These are phyloP conservation scores for Macaria liturata DNA, from an alignment of 2,888 invertebrate species.

Conservation along the genomic window DNA sequence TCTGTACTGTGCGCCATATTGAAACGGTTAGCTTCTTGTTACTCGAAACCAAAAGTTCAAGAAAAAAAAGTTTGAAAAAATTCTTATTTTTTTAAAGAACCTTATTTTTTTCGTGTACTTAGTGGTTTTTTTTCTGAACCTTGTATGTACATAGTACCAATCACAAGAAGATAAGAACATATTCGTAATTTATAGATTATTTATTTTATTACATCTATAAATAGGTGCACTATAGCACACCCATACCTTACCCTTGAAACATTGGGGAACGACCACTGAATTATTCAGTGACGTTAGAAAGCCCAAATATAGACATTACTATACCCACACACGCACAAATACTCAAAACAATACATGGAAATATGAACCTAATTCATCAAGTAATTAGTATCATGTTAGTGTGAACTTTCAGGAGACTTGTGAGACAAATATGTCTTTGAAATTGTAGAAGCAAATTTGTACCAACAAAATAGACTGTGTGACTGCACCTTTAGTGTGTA, in stretches of 20 bases:
- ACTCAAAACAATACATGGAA: constrained; percentile 43
- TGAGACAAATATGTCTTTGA: constrained; percentile 78
- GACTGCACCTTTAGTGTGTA: constrained; percentile 72
- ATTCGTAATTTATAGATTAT: too few relatives aligned
- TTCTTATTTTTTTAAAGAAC: too few relatives aligned
- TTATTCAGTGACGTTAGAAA: constrained; percentile 81
- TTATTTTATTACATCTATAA: constrained; percentile 39
- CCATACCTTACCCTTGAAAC: constrained; percentile 81
- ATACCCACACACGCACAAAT: constrained; percentile 57
- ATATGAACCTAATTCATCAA: constrained; percentile 58
- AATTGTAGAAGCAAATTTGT: constrained; percentile 74
- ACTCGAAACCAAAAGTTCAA: too few relatives aligned
- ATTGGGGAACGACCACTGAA: constrained; percentile 78
- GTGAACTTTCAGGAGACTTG: constrained; percentile 56
- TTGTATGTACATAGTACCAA: too few relatives aligned
- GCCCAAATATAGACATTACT: constrained; percentile 78
- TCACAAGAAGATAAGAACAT: too few relatives aligned
- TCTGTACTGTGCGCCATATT: too few relatives aligned
- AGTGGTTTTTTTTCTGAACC: too few relatives aligned
- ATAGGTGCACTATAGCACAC: constrained; percentile 55
- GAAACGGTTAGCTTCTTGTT: too few relatives aligned
- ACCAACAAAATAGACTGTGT: constrained; percentile 69
- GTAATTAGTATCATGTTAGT: constrained; percentile 67
- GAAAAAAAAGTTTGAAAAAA: too few relatives aligned
- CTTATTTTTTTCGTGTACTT: too few relatives aligned